Percentiles rank a stretch among this genome's conserved stretches.
phyloP scores from a whole-genome alignment of 2,888 invertebrate species.

The Helleia helle region DNA sequence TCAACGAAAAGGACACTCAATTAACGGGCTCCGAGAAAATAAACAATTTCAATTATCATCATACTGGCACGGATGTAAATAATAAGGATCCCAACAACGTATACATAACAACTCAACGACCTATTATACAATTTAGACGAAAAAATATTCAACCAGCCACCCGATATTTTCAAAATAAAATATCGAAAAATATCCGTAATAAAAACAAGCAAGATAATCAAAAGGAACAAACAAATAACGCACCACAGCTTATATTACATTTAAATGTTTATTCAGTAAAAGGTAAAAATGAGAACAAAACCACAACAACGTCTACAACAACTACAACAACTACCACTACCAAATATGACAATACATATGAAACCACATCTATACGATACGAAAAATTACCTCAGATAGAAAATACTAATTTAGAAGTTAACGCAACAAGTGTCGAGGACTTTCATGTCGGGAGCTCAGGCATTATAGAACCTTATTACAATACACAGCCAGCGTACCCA shows the following conservation, averaged over 20 bases:
- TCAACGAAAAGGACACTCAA: background rate
- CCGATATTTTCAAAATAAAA: conserved; percentile 33
- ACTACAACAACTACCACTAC: background rate
- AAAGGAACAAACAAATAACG: background rate
- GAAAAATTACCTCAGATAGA: conserved; percentile 18
- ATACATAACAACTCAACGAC: conserved; percentile 49
- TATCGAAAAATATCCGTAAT: conserved; percentile 18
- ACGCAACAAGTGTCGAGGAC: conserved; percentile 50
- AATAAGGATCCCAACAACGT: conserved; percentile 32
- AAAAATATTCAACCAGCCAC: conserved; percentile 36
- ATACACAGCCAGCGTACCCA: conserved; percentile 24
- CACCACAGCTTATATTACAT: background rate
- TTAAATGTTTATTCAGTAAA: background rate
- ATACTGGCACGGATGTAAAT: background rate
- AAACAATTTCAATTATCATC: background rate
- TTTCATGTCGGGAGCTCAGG: conserved; percentile 59
- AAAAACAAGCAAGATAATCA: too few species aligned
- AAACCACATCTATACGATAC: conserved; percentile 22
- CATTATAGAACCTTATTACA: conserved; percentile 43
- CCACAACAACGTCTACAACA: background rate
- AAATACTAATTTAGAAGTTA: conserved; percentile 30
- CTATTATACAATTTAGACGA: conserved; percentile 48
- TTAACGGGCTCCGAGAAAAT: background rate
- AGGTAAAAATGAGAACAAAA: background rate
- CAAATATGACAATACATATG: background rate